phyloP scores from a whole-genome alignment of 1,140 invertebrate genomes.

The Scylla paramamosain region DNA sequence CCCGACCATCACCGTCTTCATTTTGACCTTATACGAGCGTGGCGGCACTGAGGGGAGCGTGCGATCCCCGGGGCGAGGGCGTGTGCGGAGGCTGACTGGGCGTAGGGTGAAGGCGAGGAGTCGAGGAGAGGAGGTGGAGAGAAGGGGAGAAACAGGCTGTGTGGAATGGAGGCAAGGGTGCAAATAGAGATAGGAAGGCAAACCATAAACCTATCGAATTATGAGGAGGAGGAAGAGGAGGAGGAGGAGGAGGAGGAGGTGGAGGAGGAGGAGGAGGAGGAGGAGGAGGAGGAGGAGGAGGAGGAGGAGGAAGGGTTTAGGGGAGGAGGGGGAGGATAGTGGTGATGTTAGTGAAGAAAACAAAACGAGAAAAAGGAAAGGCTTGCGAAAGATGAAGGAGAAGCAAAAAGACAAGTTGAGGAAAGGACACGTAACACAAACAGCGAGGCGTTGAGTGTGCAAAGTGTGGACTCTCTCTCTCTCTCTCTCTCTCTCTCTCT shows the following conservation, averaged over 20 bases:
- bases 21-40: neutral
- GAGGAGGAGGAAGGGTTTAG: neutral
- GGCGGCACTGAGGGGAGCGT: neutral
- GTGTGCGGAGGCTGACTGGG: neutral
- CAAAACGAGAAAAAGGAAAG: neutral
- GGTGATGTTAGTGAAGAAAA: neutral
- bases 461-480: too few relatives aligned
- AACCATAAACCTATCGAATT: neutral
- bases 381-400: neutral
- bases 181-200: neutral
- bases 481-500: too few relatives aligned
- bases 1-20: constrained; percentile 2
- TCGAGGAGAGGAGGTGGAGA: neutral
- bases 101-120: neutral
- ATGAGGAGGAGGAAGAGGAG: neutral
- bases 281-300: neutral
- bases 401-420: neutral
- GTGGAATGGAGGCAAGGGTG: neutral
- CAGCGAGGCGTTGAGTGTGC: too few relatives aligned
- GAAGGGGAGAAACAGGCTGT: too few relatives aligned
- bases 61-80: neutral
- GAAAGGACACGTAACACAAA: too few relatives aligned
- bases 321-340: neutral
- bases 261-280: neutral
- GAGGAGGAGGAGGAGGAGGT: neutral